phyloP scores from a whole-genome alignment of 2,888 invertebrate species.

The Gasteruption jaculator region DNA sequence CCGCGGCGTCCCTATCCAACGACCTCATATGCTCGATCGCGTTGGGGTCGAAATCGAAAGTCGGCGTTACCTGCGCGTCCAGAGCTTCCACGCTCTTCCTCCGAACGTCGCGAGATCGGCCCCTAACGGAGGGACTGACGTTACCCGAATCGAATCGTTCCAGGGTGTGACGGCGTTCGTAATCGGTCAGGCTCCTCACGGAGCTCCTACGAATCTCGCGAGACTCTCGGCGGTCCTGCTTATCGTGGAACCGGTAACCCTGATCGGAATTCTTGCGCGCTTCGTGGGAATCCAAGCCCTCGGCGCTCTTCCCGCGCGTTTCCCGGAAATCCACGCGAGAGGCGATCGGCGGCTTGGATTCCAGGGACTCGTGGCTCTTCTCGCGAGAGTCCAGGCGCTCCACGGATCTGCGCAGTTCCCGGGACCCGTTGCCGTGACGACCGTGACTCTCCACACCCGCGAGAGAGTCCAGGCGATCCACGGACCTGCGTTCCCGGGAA shows the following conservation, averaged over 20 bases:
- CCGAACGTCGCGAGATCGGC: too few relatives aligned
- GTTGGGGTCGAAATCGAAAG: conserved; percentile 43
- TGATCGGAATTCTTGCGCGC: conserved; percentile 35
- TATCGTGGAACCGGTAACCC: conserved; percentile 33
- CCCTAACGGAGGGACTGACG: conserved; percentile 36
- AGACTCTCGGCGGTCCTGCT: conserved; percentile 37
- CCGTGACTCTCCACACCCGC: conserved; percentile 25
- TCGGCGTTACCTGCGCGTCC: conserved; percentile 33
- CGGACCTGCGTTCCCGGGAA: conserved; percentile 33
- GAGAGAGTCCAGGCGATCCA: conserved; percentile 34
- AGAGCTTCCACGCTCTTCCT: conserved; percentile 43
- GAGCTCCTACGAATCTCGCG: conserved; percentile 30
- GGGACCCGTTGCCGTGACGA: conserved; percentile 29
- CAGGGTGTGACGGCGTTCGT: conserved; percentile 40
- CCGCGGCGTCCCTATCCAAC: conserved; percentile 26
- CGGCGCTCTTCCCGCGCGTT: conserved; percentile 33
- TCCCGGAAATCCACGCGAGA: conserved; percentile 28
- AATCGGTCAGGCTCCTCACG: conserved; percentile 27
- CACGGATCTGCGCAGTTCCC: conserved; percentile 40
- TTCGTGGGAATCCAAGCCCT: conserved; percentile 38
- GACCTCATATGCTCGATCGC: conserved; percentile 39
- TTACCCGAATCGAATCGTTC: conserved; percentile 39
- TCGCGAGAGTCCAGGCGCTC: conserved; percentile 39
- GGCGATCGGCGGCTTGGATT: conserved; percentile 28
- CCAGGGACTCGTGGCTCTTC: conserved; percentile 32